Percentiles rank a stretch among this genome's conserved stretches.
phyloP scores from a whole-genome alignment of 2,888 invertebrate genomes.

The Luffia ferchaultella region DNA sequence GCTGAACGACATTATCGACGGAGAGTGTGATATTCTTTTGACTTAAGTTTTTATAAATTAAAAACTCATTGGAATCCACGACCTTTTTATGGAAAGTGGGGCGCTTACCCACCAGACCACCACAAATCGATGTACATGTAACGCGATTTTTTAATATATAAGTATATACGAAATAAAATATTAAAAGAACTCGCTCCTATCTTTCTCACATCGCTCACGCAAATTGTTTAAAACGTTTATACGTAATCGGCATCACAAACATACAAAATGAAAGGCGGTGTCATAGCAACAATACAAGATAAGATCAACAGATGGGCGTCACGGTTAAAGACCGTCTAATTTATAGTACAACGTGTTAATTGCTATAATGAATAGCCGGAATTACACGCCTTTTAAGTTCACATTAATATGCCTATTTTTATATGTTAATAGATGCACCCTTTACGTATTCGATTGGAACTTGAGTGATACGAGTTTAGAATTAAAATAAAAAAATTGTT shows the following conservation, averaged over 20 bases:
- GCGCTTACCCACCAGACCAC: too few species aligned
- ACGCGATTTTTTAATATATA: too few species aligned
- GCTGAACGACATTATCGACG: too few species aligned
- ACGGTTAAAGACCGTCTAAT: slow-evolving; percentile 35
- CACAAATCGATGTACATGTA: too few species aligned
- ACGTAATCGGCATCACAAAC: neutral
- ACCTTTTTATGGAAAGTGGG: too few species aligned
- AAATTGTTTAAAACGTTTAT: too few species aligned
- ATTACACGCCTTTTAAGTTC: slow-evolving; percentile 29
- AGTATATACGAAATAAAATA: too few species aligned
- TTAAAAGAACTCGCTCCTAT: too few species aligned
- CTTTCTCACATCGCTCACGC: too few species aligned
- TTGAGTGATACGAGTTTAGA: slow-evolving; percentile 10
- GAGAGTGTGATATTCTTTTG: too few species aligned
- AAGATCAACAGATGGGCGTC: slow-evolving; percentile 17
- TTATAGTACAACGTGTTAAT: slow-evolving; percentile 52
- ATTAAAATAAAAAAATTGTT: neutral
- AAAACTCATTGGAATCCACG: too few species aligned
- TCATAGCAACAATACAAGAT: neutral
- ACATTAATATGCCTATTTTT: slow-evolving; percentile 43
- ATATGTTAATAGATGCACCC: slow-evolving; percentile 33
- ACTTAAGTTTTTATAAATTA: too few species aligned
- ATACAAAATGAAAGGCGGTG: neutral
- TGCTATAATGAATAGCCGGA: slow-evolving; percentile 46
- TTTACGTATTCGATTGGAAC: slow-evolving; percentile 48